These are phyloP conservation scores for Tenthredo amoena DNA, from an alignment of 2,888 invertebrate genomes.

Conservation along the genomic window DNA sequence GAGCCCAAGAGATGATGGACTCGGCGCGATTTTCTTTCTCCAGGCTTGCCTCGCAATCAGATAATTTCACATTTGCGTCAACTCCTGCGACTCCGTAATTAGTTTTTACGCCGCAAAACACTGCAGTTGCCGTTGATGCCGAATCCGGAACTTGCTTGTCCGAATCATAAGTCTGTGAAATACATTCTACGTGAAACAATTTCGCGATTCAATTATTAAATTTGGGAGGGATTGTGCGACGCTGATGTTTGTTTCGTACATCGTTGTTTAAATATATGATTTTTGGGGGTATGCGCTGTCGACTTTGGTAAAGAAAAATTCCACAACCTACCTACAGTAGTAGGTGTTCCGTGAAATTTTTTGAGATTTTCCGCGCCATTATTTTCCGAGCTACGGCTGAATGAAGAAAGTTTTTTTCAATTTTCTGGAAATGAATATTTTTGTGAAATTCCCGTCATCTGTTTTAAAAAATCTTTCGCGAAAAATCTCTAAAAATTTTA, in stretches of 20 bases:
- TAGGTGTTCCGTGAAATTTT: too few species aligned
- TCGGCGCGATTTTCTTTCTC: conserved; percentile 80
- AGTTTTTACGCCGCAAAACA: conserved; percentile 91
- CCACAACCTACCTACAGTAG: too few species aligned
- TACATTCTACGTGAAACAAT: background rate
- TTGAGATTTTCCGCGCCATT: too few species aligned
- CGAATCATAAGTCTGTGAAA: conserved; percentile 89
- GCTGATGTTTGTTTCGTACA: background rate
- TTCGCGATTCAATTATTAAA: background rate
- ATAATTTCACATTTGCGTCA: conserved; percentile 83
- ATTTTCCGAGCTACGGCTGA: too few species aligned
- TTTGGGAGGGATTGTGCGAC: background rate
- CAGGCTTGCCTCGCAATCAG: conserved; percentile 85
- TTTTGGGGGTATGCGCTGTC: too few species aligned
- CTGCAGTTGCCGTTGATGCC: conserved; percentile 92
- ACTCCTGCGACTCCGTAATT: conserved; percentile 90
- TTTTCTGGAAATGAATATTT: too few species aligned
- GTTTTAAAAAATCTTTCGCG: too few species aligned
- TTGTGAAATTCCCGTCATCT: too few species aligned
- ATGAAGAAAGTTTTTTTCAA: too few species aligned
- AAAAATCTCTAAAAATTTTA: too few species aligned
- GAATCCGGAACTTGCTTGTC: conserved; percentile 95
- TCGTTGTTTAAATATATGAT: too few species aligned
- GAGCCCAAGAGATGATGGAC: conserved; percentile 87
- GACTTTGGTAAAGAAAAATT: too few species aligned